Percentiles rank a stretch among this genome's conserved stretches.
These are phyloP conservation scores for Gasteruption jaculator DNA, from an alignment of 2,888 invertebrate genomes.

Conservation along the genomic window DNA sequence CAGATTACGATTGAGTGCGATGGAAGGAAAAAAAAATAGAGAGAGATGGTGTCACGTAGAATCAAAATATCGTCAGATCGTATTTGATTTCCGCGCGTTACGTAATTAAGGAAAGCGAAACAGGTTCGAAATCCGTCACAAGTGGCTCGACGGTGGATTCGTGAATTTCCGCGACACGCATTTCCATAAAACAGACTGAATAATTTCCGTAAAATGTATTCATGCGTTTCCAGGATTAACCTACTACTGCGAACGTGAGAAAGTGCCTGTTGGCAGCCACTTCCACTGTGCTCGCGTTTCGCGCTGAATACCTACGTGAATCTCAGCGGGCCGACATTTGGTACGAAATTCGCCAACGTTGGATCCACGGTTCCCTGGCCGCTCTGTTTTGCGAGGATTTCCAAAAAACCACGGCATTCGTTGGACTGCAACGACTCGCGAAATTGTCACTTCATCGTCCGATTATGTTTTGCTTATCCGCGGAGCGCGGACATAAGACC, in stretches of 20 bases:
- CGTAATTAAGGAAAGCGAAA: constrained; percentile 23
- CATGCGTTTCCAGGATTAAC: too few species aligned
- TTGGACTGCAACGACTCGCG: constrained; percentile 17
- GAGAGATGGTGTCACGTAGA: not conserved
- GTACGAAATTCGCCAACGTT: constrained; percentile 13
- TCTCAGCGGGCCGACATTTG: too few species aligned
- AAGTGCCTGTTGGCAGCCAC: too few species aligned
- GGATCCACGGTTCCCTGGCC: too few species aligned
- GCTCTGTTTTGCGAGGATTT: constrained; percentile 5
- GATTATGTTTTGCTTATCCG: constrained; percentile 36
- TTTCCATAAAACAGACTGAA: too few species aligned
- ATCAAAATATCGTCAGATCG: not conserved
- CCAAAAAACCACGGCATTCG: not conserved
- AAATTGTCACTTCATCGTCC: constrained; percentile 37
- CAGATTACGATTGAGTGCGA: too few species aligned
- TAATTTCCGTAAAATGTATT: too few species aligned
- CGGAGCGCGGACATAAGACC: too few species aligned
- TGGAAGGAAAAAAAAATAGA: not conserved
- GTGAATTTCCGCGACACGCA: too few species aligned
- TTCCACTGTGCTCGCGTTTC: constrained; percentile 5
- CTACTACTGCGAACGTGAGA: too few species aligned
- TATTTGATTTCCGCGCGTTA: constrained; percentile 16
- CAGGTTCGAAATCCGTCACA: constrained; percentile 1
- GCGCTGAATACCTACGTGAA: constrained; percentile 10
- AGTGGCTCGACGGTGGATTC: too few species aligned